These are phyloP conservation scores for Synodontis membranacea DNA, from an alignment of 2,113 vertebrate genomes.

Conservation along the genomic window DNA sequence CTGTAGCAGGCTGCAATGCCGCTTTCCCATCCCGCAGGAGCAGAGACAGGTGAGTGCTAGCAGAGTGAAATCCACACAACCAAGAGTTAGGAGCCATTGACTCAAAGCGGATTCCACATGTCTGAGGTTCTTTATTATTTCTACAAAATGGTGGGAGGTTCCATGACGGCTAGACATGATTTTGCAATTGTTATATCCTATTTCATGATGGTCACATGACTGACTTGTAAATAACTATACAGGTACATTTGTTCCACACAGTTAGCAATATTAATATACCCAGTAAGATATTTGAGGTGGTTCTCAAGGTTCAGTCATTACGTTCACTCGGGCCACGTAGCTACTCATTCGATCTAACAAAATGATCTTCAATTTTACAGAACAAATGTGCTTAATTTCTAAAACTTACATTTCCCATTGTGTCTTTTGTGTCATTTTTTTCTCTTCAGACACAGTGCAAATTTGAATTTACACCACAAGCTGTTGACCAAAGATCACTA, in stretches of 20 bases:
- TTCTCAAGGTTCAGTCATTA: neutral
- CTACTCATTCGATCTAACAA: no score
- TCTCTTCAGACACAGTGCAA: conserved; percentile 84
- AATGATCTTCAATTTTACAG: neutral
- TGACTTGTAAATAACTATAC: neutral
- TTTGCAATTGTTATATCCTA: neutral
- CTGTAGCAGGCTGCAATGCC: conserved; percentile 87
- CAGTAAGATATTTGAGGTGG: neutral
- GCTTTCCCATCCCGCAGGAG: conserved; percentile 91
- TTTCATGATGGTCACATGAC: neutral
- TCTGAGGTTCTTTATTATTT: neutral
- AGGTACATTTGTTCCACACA: neutral
- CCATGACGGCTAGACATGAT: neutral
- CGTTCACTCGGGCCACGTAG: neutral
- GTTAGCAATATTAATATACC: neutral
- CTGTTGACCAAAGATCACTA: conserved; percentile 87
- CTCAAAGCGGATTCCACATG: neutral
- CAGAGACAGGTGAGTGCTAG: conserved; percentile 90
- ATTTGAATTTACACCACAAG: conserved; percentile 92
- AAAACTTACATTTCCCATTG: neutral
- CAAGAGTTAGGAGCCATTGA: neutral
- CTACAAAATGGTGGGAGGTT: neutral
- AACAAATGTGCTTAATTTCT: neutral
- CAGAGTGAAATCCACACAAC: neutral
- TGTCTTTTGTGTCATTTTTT: neutral